These are phyloP conservation scores for Meloe dianella DNA, from an alignment of 2,888 invertebrate species.

Conservation along the genomic window DNA sequence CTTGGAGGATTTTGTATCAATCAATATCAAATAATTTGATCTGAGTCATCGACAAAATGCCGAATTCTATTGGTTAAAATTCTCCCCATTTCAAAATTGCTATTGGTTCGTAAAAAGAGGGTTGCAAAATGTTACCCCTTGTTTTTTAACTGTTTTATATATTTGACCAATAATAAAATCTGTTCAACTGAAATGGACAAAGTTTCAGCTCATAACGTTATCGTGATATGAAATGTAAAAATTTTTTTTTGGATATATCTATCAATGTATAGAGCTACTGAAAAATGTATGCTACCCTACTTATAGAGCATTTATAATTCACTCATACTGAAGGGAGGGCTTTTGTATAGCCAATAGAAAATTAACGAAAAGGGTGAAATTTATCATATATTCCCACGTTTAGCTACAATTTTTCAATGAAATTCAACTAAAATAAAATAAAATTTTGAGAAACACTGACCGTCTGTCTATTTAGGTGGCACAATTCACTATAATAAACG, in stretches of 20 bases:
- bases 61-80: conserved; percentile 46
- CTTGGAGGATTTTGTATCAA: conserved; percentile 36
- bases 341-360: background rate
- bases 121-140: conserved; percentile 48
- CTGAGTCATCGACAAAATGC: conserved; percentile 44
- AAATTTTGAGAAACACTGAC: too few relatives aligned
- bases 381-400: background rate
- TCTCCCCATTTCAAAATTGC: conserved; percentile 46
- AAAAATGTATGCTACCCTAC: background rate
- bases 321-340: background rate
- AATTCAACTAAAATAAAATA: too few relatives aligned
- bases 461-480: too few relatives aligned
- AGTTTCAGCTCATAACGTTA: background rate
- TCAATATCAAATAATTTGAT: conserved; percentile 47
- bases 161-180: conserved; percentile 46
- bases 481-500: too few relatives aligned
- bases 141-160: conserved; percentile 54
- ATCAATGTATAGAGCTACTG: background rate
- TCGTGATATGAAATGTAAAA: background rate
- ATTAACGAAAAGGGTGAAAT: background rate
- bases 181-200: background rate
- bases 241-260: background rate
- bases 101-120: conserved; percentile 53
- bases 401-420: too few relatives aligned
- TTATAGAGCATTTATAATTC: background rate